A percentile compares a stretch with the other conserved stretches of the same genome.
Evolutionary conservation across 2,113 vertebrate species (phyloP).

Genomic region (Bubo blakistoni): DNA sequence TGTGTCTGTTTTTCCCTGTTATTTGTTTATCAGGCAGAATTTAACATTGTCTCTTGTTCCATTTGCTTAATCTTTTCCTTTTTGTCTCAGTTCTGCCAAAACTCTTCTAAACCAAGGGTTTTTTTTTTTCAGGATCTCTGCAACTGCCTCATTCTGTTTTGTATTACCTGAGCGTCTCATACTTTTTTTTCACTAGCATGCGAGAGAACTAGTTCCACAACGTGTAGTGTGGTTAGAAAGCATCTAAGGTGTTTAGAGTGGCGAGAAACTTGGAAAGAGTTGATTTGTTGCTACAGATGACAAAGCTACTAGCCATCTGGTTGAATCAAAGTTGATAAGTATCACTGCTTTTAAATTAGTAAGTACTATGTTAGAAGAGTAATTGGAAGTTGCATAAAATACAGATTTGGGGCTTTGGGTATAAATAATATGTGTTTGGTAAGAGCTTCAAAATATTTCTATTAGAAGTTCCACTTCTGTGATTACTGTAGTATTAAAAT

Average conservation of each 20-base stretch:
- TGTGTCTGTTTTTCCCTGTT: not conserved
- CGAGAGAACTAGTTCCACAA: not conserved
- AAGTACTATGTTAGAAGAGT: not conserved
- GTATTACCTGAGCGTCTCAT: not conserved
- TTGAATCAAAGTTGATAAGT: not conserved
- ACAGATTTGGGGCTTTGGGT: not conserved
- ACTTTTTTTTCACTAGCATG: not conserved
- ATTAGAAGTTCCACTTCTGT: slow-evolving; percentile 2
- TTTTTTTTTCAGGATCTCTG: not conserved
- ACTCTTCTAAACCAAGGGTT: not conserved
- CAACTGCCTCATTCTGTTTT: not conserved
- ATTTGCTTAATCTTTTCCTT: not conserved
- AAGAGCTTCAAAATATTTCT: slow-evolving; percentile 9
- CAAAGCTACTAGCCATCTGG: not conserved
- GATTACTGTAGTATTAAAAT: slow-evolving; percentile 5
- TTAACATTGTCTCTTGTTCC: not conserved
- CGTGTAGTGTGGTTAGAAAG: not conserved
- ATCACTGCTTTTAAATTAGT: slow-evolving; percentile 45
- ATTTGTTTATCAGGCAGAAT: not conserved
- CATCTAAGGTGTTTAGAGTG: not conserved
- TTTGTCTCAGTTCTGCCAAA: not conserved
- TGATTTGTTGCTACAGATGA: not conserved
- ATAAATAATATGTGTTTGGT: slow-evolving; percentile 15
- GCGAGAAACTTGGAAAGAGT: not conserved
- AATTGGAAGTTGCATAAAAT: slow-evolving; percentile 51